Evolutionary conservation across 2,797 vertebrate species (phyloP), one percentile per base, ranked within the genome.

Genomic region (Darevskia mixta): DNA sequence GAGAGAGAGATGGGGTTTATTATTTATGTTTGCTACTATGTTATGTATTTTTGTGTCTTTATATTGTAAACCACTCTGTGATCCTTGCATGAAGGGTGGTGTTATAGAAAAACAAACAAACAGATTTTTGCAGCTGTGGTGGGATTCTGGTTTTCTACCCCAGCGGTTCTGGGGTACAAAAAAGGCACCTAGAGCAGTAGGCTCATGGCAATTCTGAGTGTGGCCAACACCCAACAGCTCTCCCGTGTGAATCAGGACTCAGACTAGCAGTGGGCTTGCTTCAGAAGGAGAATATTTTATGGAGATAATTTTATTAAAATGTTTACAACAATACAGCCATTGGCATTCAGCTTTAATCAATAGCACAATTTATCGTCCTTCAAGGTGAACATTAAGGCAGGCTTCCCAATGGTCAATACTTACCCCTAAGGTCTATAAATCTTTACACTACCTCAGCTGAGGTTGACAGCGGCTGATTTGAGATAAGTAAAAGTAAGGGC

Each of bases 331-430:
- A 97, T 97, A 96, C 95, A 96, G 95, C 95, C 97, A 96, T 97
- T 87, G 97, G 97, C 95, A 92, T 94, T 93, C 94, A 23, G 0
- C 92, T 88, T 91, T 87, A 93, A 92, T 97, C 97, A 94, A 97
- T 97, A 97, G 90, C 91, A 86, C 95, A 96, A 97, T 97, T 97
- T 97, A 97, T 97, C 95, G 96, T 96, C 95, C 95, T 97, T 97
- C 96, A 96, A 95, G 96, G 95, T 96, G 95, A 97, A 96, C 95
- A 97, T 94, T 94, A 95, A 96, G 93, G 93, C 92, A 94, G 95
- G 91, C 94, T 96, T 94, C 95, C 94, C 95, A 96, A 95, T 96
- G 96, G 96, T 97, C 97, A 97, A 96, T 97, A 96, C 96, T 96
- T 96, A 95, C 94, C 95, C 95, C 93, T 88, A 91, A 95, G 95